Conservation (phyloP, 2,888 invertebrate genomes). For the Myopa tessellatipennis region DNA sequence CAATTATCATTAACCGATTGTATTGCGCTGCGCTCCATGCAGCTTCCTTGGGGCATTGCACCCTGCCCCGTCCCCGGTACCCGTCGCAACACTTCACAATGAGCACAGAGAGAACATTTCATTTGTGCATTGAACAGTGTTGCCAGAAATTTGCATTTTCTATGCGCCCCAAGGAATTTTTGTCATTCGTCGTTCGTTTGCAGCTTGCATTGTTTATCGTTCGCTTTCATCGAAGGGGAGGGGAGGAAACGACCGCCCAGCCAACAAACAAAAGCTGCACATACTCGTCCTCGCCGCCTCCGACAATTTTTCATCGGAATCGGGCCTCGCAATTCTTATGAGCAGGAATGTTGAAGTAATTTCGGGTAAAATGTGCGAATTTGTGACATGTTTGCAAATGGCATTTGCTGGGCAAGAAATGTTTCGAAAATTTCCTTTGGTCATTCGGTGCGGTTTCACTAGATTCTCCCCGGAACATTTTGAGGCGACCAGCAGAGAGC, state of each 20-base stretch:
- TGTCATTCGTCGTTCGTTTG: slow-evolving; percentile 19
- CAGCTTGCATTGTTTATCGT: neutral
- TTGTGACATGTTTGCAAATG: slow-evolving; percentile 29
- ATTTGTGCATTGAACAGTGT: slow-evolving; percentile 35
- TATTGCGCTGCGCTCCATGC: neutral
- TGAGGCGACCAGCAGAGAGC: neutral
- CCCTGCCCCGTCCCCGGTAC: too few relatives aligned
- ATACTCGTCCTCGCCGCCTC: neutral
- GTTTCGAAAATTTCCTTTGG: neutral
- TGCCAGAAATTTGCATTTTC: slow-evolving; percentile 35
- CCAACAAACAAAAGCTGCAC: slow-evolving; percentile 16
- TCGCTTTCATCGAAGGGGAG: neutral
- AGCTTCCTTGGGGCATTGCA: neutral
- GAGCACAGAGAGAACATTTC: slow-evolving; percentile 11
- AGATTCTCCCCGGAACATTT: neutral
- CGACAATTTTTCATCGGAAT: slow-evolving; percentile 9
- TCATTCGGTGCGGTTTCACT: neutral
- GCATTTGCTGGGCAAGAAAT: neutral
- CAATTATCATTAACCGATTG: slow-evolving; percentile 27
- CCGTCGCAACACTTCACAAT: neutral
- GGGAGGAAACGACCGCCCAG: neutral
- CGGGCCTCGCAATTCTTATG: slow-evolving; percentile 19
- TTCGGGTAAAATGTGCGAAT: slow-evolving; percentile 23
- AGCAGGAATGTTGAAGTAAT: slow-evolving; percentile 17
- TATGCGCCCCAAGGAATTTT: slow-evolving; percentile 27